A percentile compares a stretch with the other conserved stretches of the same genome.
phyloP scores from a whole-genome alignment of 2,888 invertebrate genomes.

The Argyresthia goedartella region DNA sequence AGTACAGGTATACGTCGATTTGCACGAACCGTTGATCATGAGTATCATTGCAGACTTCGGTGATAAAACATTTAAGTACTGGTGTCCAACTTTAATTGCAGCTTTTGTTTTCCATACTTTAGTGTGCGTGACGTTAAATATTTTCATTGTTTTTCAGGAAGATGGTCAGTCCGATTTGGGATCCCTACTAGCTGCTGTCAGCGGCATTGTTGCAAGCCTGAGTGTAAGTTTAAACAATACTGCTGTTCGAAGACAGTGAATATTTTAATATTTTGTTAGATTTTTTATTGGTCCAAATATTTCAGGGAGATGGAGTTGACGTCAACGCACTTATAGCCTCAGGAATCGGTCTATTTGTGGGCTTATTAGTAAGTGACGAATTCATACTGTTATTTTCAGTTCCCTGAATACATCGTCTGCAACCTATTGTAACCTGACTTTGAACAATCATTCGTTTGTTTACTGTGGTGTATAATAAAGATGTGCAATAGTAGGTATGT shows the following conservation, averaged over 20 bases:
- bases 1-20: neutral
- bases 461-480: no score
- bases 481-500: neutral
- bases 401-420: no score
- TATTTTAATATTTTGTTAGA: neutral
- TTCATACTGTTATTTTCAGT: neutral
- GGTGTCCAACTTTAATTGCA: no score
- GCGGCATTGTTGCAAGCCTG: constrained; percentile 52
- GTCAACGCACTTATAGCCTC: constrained; percentile 52
- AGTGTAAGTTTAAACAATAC: constrained; percentile 40
- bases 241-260: neutral
- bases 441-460: no score
- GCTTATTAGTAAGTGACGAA: constrained; percentile 43
- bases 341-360: constrained; percentile 53
- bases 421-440: no score
- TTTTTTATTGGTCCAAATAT: constrained; percentile 12
- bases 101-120: no score
- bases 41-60: no score
- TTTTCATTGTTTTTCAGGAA: constrained; percentile 31
- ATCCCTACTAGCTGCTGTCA: constrained; percentile 50
- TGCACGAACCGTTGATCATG: no score
- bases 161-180: constrained; percentile 61
- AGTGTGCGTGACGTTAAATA: neutral
- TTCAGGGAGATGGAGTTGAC: constrained; percentile 61
- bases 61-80: no score